Evolutionary conservation across 35 echinoderm and acorn worm genomes (phyloP).

Genomic region (Ophiothrix spiculata): DNA sequence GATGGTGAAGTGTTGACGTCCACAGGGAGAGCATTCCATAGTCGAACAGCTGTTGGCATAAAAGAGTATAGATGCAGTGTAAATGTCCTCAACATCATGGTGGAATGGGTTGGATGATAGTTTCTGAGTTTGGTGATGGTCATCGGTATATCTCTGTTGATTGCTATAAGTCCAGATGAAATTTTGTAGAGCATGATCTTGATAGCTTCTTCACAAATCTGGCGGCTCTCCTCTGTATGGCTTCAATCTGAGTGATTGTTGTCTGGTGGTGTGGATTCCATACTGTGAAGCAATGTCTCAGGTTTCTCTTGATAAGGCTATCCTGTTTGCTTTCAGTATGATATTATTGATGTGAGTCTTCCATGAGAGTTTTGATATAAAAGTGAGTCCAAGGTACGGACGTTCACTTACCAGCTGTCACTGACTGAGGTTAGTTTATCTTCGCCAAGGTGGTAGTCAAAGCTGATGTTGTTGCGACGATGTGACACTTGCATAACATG

Average conservation of each 20-base stretch:
- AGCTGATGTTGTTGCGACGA: background rate
- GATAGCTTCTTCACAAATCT: conserved; percentile 36
- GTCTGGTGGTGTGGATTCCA: conserved; percentile 39
- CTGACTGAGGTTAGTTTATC: background rate
- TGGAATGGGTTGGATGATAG: too few relatives aligned
- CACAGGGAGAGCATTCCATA: conserved; percentile 38
- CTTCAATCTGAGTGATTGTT: conserved; percentile 46
- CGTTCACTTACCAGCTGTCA: too few relatives aligned
- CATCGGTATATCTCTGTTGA: too few relatives aligned
- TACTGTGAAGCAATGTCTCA: conserved; percentile 47
- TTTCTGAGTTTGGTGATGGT: too few relatives aligned
- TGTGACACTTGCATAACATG: conserved; percentile 51
- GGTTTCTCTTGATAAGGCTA: conserved; percentile 9
- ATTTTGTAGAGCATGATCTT: too few relatives aligned
- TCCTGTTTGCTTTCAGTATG: background rate
- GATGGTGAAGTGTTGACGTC: conserved; percentile 24
- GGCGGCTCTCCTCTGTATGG: conserved; percentile 33
- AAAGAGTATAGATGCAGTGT: too few relatives aligned
- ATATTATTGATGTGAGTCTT: conserved; percentile 36
- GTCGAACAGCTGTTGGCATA: conserved; percentile 35
- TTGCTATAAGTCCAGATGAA: too few relatives aligned
- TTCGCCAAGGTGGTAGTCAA: conserved; percentile 15
- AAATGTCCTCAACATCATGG: too few relatives aligned
- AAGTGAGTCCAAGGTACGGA: conserved; percentile 18
- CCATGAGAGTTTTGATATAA: conserved; percentile 32